phyloP scores from a whole-genome alignment of 2,113 vertebrate species.

The Prochilodus magdalenae region DNA sequence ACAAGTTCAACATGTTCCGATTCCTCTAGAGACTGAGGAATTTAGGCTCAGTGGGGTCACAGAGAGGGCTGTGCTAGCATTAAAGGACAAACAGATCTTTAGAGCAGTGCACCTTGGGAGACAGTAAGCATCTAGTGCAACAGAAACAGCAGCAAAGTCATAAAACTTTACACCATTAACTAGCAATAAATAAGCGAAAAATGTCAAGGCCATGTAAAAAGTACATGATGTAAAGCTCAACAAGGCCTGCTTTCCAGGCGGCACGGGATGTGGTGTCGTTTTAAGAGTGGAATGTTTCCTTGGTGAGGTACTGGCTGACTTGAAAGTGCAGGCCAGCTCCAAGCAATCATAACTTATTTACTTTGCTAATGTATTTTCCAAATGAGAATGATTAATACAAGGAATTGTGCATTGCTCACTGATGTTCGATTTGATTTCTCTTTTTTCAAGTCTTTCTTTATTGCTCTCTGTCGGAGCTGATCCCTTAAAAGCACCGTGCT shows the following conservation, averaged over 20 bases:
- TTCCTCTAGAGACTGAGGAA: conserved; percentile 40
- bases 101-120: background rate
- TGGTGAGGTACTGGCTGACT: background rate
- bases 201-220: conserved; percentile 7
- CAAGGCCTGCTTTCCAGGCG: background rate
- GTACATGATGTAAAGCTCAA: background rate
- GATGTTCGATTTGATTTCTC: background rate
- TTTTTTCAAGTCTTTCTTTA: background rate
- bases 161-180: conserved; percentile 35
- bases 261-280: background rate
- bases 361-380: conserved; percentile 59
- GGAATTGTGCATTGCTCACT: background rate
- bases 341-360: conserved; percentile 53
- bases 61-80: conserved; percentile 30
- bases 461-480: background rate
- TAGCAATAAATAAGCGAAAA: conserved; percentile 24
- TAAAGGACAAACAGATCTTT: conserved; percentile 37
- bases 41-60: conserved; percentile 29
- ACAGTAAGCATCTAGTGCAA: background rate
- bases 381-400: background rate
- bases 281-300: conserved; percentile 32
- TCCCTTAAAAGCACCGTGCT: conserved; percentile 17
- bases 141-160: background rate
- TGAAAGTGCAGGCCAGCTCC: background rate
- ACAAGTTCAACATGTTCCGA: conserved; percentile 31